Evolutionary conservation across 2,113 vertebrate species (phyloP), one percentile per base, ranked within the genome.

Genomic region (Anthoscopus minutus): DNA sequence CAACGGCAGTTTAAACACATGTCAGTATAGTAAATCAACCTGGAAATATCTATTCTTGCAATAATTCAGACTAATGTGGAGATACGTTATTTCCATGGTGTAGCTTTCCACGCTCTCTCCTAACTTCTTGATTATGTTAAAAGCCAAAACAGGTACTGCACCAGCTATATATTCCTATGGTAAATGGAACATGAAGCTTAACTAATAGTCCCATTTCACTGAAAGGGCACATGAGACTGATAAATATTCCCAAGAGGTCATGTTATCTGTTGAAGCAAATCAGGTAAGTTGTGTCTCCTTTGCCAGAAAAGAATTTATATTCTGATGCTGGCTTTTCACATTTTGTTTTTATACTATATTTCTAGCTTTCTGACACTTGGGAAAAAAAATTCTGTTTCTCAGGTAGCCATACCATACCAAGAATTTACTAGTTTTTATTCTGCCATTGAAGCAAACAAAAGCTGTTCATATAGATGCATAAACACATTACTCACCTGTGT

Each of bases 141-240:
- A 94, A 95, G 60, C 40, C 71, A 96, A 93, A 91, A 56, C 4
- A 83, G 19, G 35, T 83, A 84, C 18, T 58, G 42, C 23, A 67
- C 33, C 51, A 86, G 27, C 72, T 83, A 45, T 61, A 83, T 28
- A 62, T 9, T 31, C 30, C 79, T 50, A 61, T 15, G 47, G 42
- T 56, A 95, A 90, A 92, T 44, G 40, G 86, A 93, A 92, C 51
- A 66, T 60, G 86, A 83, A 83, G 56, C 40, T 76, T 73, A 95
- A 90, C 56, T 86, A 86, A 92, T 38, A 44, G 42, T 21, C 22
- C 28, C 35, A 13, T 48, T 92, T 90, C 51, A 45, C 72, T 72
- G 53, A 93, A 90, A 88, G 40, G 67, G 37, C 40, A 64, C 28
- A 51, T 16, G 11, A 81, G 20, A 31, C n/a, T 94, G 28, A 96